Percentiles rank a stretch among this genome's conserved stretches.
These are phyloP conservation scores for Macrotis lagotis DNA, from an alignment of 2,113 vertebrate genomes.

Conservation along the genomic window DNA sequence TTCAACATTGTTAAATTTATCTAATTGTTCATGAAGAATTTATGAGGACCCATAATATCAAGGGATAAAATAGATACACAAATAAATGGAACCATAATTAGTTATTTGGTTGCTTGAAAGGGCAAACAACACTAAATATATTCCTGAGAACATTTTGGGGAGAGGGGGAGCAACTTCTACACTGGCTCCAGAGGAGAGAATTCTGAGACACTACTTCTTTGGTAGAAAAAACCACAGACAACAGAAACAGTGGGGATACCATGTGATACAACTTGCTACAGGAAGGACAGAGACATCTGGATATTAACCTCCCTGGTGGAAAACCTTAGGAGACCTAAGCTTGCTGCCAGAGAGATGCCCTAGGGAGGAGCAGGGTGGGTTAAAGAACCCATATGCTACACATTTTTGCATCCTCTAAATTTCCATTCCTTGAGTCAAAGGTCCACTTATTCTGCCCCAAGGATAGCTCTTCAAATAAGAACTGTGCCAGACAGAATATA, in stretches of 20 bases:
- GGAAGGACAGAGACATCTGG: background rate
- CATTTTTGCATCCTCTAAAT: background rate
- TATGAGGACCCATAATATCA: background rate
- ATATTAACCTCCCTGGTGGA: background rate
- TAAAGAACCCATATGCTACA: background rate
- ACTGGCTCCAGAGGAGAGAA: background rate
- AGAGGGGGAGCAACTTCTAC: background rate
- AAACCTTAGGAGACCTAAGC: background rate
- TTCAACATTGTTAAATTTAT: background rate
- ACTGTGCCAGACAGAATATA: background rate
- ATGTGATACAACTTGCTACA: background rate
- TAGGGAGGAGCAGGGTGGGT: background rate
- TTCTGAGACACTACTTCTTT: background rate
- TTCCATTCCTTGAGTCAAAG: background rate
- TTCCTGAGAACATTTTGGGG: background rate
- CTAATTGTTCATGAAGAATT: background rate
- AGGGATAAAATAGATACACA: background rate
- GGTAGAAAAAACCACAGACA: background rate
- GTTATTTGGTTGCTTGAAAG: background rate
- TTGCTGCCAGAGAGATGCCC: background rate
- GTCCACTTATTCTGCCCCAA: background rate
- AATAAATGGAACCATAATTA: background rate
- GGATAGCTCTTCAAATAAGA: background rate
- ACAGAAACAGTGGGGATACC: background rate
- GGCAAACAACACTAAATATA: background rate